phyloP scores from a whole-genome alignment of 2,113 vertebrate genomes.

The Spermophilus dauricus region DNA sequence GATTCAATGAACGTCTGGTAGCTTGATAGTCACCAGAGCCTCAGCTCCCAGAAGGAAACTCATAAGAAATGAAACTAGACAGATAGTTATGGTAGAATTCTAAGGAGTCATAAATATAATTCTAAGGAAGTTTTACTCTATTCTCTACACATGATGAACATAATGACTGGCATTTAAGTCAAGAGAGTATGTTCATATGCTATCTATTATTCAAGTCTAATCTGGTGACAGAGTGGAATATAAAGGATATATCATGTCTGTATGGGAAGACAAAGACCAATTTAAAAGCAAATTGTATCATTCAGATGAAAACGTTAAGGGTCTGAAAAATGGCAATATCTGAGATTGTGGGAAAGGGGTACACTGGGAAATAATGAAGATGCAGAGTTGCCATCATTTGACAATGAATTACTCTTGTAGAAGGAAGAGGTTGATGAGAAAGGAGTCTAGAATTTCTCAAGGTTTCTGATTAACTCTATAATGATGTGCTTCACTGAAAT shows the following conservation, averaged over 20 bases:
- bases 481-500: not conserved
- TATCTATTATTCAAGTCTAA: not conserved
- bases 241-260: not conserved
- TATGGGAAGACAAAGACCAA: not conserved
- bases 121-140: not conserved
- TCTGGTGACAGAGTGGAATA: not conserved
- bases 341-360: not conserved
- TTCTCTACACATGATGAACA: not conserved
- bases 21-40: not conserved
- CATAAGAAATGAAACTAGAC: not conserved
- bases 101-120: not conserved
- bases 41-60: not conserved
- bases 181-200: not conserved
- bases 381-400: not conserved
- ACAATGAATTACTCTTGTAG: not conserved
- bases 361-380: not conserved
- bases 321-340: not conserved
- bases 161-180: not conserved
- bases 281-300: not conserved
- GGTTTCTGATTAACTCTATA: not conserved
- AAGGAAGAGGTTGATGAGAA: not conserved
- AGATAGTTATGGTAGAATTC: not conserved
- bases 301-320: not conserved
- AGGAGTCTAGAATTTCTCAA: too few relatives aligned
- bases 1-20: not conserved